These are phyloP conservation scores for Conomelus anceps DNA, from an alignment of 2,888 invertebrate genomes.

Conservation along the genomic window DNA sequence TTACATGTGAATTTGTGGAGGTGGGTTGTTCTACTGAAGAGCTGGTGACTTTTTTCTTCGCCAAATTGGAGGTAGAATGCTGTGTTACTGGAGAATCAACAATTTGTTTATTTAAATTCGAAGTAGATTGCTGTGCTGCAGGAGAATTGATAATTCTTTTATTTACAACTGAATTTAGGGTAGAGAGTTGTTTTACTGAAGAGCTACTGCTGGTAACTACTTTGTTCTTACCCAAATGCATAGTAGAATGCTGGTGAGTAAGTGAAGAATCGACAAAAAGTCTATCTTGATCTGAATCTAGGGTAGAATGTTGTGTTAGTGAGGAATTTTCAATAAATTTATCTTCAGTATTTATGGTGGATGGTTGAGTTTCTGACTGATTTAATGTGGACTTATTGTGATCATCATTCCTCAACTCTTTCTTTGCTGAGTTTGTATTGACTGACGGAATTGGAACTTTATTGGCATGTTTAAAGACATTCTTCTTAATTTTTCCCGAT, in stretches of 20 bases:
- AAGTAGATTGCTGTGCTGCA: not conserved
- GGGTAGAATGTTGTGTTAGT: not conserved
- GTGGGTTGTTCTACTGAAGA: not conserved
- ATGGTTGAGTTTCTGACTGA: not conserved
- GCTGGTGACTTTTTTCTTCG: not conserved
- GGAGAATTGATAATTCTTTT: not conserved
- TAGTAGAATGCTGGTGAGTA: too few relatives aligned
- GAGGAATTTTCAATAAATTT: not conserved
- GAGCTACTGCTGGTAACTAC: not conserved
- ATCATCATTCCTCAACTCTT: not conserved
- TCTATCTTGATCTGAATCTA: not conserved
- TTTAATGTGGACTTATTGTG: not conserved
- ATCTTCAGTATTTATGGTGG: not conserved
- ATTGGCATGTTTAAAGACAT: not conserved
- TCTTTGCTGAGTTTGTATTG: not conserved
- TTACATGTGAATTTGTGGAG: not conserved
- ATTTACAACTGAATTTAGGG: not conserved
- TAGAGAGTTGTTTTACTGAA: not conserved
- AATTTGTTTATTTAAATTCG: not conserved
- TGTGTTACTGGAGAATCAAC: not conserved
- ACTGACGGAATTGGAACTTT: not conserved
- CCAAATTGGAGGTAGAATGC: not conserved
- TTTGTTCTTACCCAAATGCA: not conserved
- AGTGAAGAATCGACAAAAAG: not conserved
- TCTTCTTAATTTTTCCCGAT: not conserved